Percentiles rank a stretch among this genome's conserved stretches.
Conservation (phyloP, 2,113 vertebrate species). For the Trematomus loennbergii region DNA sequence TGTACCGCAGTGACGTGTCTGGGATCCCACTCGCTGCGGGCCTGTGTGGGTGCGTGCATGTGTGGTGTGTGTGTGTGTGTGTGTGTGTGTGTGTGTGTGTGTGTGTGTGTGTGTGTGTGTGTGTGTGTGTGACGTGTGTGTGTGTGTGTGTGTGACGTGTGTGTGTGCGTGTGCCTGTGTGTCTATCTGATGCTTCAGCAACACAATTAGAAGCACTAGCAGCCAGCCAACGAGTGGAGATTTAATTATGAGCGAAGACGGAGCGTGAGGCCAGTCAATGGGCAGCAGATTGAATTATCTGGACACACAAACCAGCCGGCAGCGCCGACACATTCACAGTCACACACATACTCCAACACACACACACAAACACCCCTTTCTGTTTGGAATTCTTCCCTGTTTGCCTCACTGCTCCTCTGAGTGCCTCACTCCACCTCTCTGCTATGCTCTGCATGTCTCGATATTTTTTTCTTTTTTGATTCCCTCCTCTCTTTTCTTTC, state of each 20-base stretch:
- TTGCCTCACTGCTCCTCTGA: slow-evolving; percentile 54
- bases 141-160: slow-evolving; percentile 8
- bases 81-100: slow-evolving; percentile 42
- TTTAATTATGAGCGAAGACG: slow-evolving; percentile 86
- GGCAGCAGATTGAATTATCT: slow-evolving; percentile 85
- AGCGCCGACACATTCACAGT: slow-evolving; percentile 67
- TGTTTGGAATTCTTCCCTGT: slow-evolving; percentile 65
- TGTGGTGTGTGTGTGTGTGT: slow-evolving; percentile 34
- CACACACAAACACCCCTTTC: slow-evolving; percentile 43
- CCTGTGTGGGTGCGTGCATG: background rate
- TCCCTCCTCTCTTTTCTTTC: slow-evolving; percentile 38
- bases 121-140: slow-evolving; percentile 21
- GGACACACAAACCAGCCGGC: slow-evolving; percentile 71
- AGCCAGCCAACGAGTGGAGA: slow-evolving; percentile 85
- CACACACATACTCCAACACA: slow-evolving; percentile 38
- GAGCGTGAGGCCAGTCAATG: slow-evolving; percentile 81
- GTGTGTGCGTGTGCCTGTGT: slow-evolving; percentile 56
- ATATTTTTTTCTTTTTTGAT: slow-evolving; percentile 58
- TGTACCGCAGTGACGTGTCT: slow-evolving; percentile 74
- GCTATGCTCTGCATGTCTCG: slow-evolving; percentile 54
- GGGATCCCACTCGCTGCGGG: slow-evolving; percentile 64
- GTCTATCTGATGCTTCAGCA: slow-evolving; percentile 72
- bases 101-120: slow-evolving; percentile 44
- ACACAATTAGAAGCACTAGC: slow-evolving; percentile 82
- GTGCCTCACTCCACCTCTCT: slow-evolving; percentile 51